Percentiles rank a stretch among this genome's conserved stretches.
Evolutionary conservation across 2,888 invertebrate species (phyloP).

Genomic region (Macaria notata): DNA sequence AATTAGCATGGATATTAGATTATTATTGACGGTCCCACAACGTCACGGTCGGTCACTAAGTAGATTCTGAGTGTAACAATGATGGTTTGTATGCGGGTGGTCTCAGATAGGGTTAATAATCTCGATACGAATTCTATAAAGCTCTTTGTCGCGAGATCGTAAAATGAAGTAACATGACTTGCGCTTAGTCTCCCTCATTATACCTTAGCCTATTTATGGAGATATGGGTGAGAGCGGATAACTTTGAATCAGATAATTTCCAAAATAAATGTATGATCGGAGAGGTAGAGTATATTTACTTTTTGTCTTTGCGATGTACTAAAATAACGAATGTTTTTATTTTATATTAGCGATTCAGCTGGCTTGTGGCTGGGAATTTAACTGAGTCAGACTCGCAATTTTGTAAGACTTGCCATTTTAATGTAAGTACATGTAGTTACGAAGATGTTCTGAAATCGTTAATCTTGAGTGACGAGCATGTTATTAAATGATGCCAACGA

Average conservation of each 20-base stretch:
- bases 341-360: slow-evolving; percentile 1
- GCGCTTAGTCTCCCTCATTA: slow-evolving; percentile 20
- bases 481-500: slow-evolving; percentile 12
- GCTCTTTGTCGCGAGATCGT: slow-evolving; percentile 38
- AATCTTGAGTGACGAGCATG: slow-evolving; percentile 3
- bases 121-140: slow-evolving; percentile 56
- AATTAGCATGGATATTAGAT: slow-evolving; percentile 43
- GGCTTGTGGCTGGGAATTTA: slow-evolving; percentile 2
- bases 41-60: slow-evolving; percentile 31
- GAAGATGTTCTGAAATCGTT: slow-evolving; percentile 8
- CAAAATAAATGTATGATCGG: too few relatives aligned
- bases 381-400: slow-evolving; percentile 8
- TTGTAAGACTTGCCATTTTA: slow-evolving; percentile 13
- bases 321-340: too few relatives aligned
- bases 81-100: slow-evolving; percentile 62
- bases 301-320: too few relatives aligned
- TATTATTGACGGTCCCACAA: slow-evolving; percentile 29
- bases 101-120: slow-evolving; percentile 61
- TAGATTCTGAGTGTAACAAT: slow-evolving; percentile 45
- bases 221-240: too few relatives aligned
- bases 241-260: too few relatives aligned
- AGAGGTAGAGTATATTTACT: too few relatives aligned
- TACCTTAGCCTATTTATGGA: slow-evolving; percentile 5
- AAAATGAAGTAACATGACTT: slow-evolving; percentile 30
- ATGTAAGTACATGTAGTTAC: not conserved